Evolutionary conservation across 2,888 invertebrate genomes (phyloP).

Genomic region (Cabera pusaria): DNA sequence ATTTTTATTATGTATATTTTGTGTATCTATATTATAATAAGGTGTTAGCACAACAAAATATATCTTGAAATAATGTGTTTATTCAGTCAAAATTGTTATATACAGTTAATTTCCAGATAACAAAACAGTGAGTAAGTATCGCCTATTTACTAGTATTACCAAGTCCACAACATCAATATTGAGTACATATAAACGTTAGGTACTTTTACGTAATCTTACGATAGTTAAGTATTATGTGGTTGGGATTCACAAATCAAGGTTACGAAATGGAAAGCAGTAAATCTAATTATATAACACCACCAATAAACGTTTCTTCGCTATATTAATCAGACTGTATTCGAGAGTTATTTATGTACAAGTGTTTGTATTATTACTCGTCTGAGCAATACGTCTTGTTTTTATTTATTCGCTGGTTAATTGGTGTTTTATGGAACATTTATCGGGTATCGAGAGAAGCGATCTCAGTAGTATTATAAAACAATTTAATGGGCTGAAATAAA

Average conservation of each 20-base stretch:
- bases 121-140: no score
- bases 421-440: constrained; percentile 5
- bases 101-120: no score
- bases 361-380: constrained; percentile 34
- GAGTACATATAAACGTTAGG: no score
- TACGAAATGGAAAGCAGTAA: constrained; percentile 27
- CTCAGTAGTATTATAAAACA: constrained; percentile 1
- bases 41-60: no score
- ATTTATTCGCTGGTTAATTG: constrained; percentile 13
- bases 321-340: constrained; percentile 40
- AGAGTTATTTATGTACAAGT: constrained; percentile 41
- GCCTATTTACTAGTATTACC: no score
- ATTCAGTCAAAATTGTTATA: no score
- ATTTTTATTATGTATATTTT: no score
- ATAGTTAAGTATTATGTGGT: background rate
- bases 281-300: constrained; percentile 35
- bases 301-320: constrained; percentile 40
- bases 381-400: constrained; percentile 22
- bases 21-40: no score
- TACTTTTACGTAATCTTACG: no score
- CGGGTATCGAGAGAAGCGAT: background rate
- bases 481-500: no score
- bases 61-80: no score
- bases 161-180: no score
- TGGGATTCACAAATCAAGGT: constrained; percentile 23